Evolutionary conservation across 2,888 invertebrate species (phyloP).

Genomic region (Oligia strigilis): DNA sequence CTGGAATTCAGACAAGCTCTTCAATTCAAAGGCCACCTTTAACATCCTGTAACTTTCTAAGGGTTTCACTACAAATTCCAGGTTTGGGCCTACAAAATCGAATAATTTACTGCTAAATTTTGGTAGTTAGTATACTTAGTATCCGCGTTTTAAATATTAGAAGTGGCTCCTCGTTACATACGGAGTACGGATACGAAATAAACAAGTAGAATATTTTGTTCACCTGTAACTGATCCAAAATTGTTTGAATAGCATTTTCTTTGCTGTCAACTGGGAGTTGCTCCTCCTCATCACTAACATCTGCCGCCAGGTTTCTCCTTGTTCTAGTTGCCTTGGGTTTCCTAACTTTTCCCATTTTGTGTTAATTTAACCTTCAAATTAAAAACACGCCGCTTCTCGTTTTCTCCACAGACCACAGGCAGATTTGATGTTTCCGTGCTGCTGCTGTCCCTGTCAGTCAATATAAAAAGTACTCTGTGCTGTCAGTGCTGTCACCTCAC

Average conservation of each 20-base stretch:
- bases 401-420: not conserved
- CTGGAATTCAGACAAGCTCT: not conserved
- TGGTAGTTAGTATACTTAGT: not conserved
- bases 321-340: slow-evolving; percentile 77
- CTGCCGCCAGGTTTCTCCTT: slow-evolving; percentile 67
- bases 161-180: not conserved
- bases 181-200: not conserved
- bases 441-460: no score
- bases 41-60: not conserved
- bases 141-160: not conserved
- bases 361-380: slow-evolving; percentile 53
- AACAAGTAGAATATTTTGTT: slow-evolving; percentile 33
- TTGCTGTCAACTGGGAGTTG: slow-evolving; percentile 80
- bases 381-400: slow-evolving; percentile 22
- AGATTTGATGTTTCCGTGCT: no score
- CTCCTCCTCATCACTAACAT: slow-evolving; percentile 78
- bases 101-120: not conserved
- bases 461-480: no score
- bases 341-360: slow-evolving; percentile 84
- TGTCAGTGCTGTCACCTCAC: no score
- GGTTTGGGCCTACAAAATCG: no score
- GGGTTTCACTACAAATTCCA: not conserved
- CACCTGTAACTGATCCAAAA: slow-evolving; percentile 88
- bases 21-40: not conserved
- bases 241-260: slow-evolving; percentile 86